Percentiles rank a stretch among this genome's conserved stretches.
Evolutionary conservation across 2,113 vertebrate genomes (phyloP).

Genomic region (Chaetorhynchus papuensis): DNA sequence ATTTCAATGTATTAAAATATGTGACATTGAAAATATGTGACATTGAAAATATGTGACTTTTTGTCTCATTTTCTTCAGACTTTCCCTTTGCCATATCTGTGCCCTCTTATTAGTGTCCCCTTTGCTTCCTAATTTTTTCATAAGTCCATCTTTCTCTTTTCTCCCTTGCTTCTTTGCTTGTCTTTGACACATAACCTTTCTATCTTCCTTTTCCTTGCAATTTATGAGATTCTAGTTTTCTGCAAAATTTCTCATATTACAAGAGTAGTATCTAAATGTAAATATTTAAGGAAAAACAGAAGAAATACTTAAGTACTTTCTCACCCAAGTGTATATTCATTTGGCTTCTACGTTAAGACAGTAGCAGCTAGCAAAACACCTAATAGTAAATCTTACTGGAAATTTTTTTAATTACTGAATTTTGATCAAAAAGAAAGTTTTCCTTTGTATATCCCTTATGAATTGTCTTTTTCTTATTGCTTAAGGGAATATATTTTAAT

Average conservation of each 20-base stretch:
- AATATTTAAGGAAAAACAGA: slow-evolving; percentile 54
- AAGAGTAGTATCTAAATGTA: slow-evolving; percentile 57
- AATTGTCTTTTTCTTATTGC: background rate
- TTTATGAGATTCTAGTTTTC: slow-evolving; percentile 36
- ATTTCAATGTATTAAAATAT: background rate
- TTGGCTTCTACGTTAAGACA: slow-evolving; percentile 28
- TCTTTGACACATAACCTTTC: slow-evolving; percentile 20
- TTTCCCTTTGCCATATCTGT: background rate
- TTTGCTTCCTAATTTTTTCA: slow-evolving; percentile 25
- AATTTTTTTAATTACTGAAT: background rate
- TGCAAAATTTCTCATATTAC: slow-evolving; percentile 34
- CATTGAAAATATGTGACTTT: background rate
- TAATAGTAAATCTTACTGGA: slow-evolving; percentile 11
- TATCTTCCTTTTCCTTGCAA: slow-evolving; percentile 17
- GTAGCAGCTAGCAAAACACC: slow-evolving; percentile 18
- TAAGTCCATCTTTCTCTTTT: background rate
- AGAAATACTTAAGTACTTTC: slow-evolving; percentile 29
- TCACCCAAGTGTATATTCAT: slow-evolving; percentile 22
- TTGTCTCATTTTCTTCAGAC: background rate
- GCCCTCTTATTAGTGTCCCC: background rate
- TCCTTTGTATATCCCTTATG: background rate
- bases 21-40: background rate
- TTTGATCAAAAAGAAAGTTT: slow-evolving; percentile 32
- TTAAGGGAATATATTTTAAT: background rate
- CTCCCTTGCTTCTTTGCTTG: background rate